A percentile compares a stretch with the other conserved stretches of the same genome.
phyloP scores from a whole-genome alignment of 1,140 invertebrate species.

The Caenorhabditis inopinata region DNA sequence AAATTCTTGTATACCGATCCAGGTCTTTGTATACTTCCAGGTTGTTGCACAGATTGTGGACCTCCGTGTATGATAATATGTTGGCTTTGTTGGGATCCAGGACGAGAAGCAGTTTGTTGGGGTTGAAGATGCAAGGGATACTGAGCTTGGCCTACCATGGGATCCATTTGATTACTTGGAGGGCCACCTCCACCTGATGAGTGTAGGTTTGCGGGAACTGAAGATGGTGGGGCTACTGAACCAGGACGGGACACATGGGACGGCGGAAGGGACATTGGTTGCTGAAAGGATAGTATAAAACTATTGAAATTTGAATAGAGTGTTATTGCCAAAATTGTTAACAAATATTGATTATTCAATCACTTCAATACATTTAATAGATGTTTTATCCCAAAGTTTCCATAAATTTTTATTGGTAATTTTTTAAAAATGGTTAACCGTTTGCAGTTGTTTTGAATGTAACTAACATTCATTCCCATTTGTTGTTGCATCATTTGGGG shows the following conservation, averaged over 20 bases:
- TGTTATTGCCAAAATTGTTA: too few relatives aligned
- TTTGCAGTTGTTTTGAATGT: too few relatives aligned
- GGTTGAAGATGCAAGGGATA: neutral
- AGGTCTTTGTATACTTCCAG: neutral
- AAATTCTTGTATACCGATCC: neutral
- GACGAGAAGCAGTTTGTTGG: neutral
- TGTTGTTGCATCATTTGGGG: slow-evolving; percentile 18
- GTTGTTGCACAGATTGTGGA: neutral
- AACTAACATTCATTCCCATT: slow-evolving; percentile 22
- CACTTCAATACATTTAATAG: too few relatives aligned
- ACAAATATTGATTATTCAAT: too few relatives aligned
- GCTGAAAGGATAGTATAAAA: too few relatives aligned
- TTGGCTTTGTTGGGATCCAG: slow-evolving; percentile 4
- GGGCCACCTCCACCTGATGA: neutral
- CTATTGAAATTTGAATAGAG: too few relatives aligned
- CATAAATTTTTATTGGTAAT: too few relatives aligned
- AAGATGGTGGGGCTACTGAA: neutral
- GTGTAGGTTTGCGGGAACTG: neutral
- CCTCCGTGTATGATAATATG: neutral
- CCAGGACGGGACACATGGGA: neutral
- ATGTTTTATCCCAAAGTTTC: too few relatives aligned
- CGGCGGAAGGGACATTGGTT: neutral
- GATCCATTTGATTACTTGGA: neutral
- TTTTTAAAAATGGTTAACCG: too few relatives aligned
- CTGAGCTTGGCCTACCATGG: neutral